Evolutionary conservation across 1,140 invertebrate genomes (phyloP).

Genomic region (Bombus picipes): DNA sequence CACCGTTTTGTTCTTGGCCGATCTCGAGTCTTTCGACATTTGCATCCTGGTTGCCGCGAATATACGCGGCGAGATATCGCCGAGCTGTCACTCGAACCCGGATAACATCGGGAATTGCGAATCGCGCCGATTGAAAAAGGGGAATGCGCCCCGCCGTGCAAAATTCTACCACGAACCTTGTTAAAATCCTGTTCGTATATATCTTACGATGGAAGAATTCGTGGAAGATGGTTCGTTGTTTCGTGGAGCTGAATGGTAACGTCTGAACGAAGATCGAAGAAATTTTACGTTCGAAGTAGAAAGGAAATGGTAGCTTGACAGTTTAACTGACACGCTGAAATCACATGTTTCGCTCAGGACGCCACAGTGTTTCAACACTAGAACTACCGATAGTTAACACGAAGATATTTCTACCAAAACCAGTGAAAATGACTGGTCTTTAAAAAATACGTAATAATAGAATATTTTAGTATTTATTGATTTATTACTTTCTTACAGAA

Average conservation of each 20-base stretch:
- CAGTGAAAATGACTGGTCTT: too few species aligned
- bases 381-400: too few species aligned
- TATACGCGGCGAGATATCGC: conserved; percentile 32
- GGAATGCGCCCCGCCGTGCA: not conserved
- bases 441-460: too few species aligned
- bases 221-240: not conserved
- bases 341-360: too few species aligned
- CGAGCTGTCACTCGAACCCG: conserved; percentile 35
- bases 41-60: conserved; percentile 45
- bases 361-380: too few species aligned
- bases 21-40: conserved; percentile 50
- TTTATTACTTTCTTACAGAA: too few species aligned
- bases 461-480: too few species aligned
- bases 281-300: not conserved
- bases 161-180: conserved; percentile 12
- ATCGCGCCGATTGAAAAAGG: not conserved
- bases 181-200: not conserved
- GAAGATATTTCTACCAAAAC: too few species aligned
- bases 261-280: not conserved
- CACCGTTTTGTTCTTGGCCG: not conserved
- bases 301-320: too few species aligned
- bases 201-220: not conserved
- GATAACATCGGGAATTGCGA: conserved; percentile 49
- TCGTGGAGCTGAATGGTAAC: not conserved
- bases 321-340: too few species aligned